Evolutionary conservation across 1,140 invertebrate species (phyloP).

Genomic region (Dermatophagoides farinae): DNA sequence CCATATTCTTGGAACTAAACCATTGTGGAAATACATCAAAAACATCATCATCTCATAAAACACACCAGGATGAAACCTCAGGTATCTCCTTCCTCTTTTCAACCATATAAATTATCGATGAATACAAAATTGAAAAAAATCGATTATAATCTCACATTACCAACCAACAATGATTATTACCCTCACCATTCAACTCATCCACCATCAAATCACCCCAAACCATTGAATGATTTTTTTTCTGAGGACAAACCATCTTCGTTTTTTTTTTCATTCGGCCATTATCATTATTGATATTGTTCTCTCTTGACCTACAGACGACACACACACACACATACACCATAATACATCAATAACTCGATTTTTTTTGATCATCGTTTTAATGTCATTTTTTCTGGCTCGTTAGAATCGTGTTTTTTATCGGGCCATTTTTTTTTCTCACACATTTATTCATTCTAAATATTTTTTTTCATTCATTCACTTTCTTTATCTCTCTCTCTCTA

Average conservation of each 20-base stretch:
- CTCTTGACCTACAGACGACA: not conserved
- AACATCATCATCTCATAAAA: not conserved
- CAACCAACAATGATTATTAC: not conserved
- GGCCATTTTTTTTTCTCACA: too few relatives aligned
- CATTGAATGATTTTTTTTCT: too few relatives aligned
- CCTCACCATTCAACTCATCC: not conserved
- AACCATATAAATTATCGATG: too few relatives aligned
- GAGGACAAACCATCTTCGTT: not conserved
- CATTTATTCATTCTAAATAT: too few relatives aligned
- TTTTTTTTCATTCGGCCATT: not conserved
- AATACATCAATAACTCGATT: too few relatives aligned
- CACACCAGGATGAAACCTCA: not conserved
- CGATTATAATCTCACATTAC: too few relatives aligned
- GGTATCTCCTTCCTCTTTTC: not conserved
- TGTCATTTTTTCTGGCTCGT: too few relatives aligned
- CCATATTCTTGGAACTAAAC: constrained; percentile 9
- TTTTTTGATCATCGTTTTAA: too few relatives aligned
- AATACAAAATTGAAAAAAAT: not conserved
- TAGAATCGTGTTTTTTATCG: too few relatives aligned
- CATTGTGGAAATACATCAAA: not conserved
- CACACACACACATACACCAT: not conserved
- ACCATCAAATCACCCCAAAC: not conserved
- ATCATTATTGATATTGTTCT: not conserved
- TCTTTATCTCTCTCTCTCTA: too few relatives aligned
- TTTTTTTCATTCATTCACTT: too few relatives aligned